These are phyloP conservation scores for Danionella dracula DNA, from an alignment of 2,797 vertebrate species.

Conservation along the genomic window DNA sequence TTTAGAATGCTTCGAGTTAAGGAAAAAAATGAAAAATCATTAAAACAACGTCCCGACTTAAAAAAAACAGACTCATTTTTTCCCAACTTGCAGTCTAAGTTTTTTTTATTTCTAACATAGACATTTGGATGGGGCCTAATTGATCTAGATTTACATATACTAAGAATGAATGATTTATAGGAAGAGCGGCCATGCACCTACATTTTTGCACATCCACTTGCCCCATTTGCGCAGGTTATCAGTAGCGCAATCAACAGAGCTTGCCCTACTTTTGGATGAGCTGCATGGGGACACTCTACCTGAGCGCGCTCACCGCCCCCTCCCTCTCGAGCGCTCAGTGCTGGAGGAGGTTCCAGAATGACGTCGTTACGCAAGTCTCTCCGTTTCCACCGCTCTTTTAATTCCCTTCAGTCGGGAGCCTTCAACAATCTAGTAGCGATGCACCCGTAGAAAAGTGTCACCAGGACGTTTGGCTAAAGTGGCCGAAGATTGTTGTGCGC, in stretches of 20 bases:
- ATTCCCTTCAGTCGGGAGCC: slow-evolving; percentile 52
- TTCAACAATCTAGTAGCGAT: slow-evolving; percentile 48
- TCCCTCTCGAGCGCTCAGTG: slow-evolving; percentile 56
- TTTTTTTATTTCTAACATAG: no score
- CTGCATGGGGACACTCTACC: slow-evolving; percentile 43
- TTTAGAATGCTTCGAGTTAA: no score
- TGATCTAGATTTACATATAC: neutral
- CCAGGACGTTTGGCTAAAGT: slow-evolving; percentile 54
- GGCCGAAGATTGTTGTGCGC: slow-evolving; percentile 56
- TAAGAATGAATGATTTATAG: neutral
- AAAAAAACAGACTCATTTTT: no score
- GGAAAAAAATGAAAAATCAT: no score
- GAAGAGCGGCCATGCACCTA: neutral
- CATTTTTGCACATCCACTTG: slow-evolving; percentile 31
- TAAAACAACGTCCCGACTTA: no score
- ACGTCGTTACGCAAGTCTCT: slow-evolving; percentile 71
- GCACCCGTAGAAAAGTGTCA: slow-evolving; percentile 58
- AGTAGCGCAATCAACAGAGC: slow-evolving; percentile 41
- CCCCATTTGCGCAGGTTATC: slow-evolving; percentile 51
- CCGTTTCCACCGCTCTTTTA: slow-evolving; percentile 70
- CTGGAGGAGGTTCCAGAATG: slow-evolving; percentile 74
- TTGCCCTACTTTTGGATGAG: slow-evolving; percentile 32
- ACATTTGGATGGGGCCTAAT: neutral
- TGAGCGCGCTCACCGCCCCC: slow-evolving; percentile 31
- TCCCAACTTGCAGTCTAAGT: neutral